Percentiles rank a stretch among this genome's conserved stretches.
Conservation (phyloP, 2,113 vertebrate genomes). For the Podarcis muralis region DNA sequence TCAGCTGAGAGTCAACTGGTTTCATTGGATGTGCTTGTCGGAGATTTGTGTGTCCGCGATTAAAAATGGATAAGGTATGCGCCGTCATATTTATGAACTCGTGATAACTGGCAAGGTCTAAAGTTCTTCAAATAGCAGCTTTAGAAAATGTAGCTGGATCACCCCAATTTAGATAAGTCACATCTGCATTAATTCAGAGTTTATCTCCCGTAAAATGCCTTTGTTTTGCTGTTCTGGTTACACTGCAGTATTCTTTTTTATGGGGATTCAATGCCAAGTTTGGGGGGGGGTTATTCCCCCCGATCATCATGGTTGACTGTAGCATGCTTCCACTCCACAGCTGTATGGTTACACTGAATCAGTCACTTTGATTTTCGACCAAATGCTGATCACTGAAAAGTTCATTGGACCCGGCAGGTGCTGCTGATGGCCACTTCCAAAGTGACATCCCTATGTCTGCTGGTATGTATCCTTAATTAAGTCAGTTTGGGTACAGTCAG, state of each 20-base stretch:
- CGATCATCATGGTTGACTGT: neutral
- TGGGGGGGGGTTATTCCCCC: neutral
- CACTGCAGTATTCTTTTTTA: neutral
- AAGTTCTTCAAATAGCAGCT: conserved; percentile 25
- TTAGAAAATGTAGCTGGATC: conserved; percentile 4
- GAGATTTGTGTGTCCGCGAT: conserved; percentile 43
- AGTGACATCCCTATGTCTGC: neutral
- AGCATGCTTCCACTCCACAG: neutral
- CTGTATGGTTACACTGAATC: neutral
- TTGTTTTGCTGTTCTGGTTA: neutral
- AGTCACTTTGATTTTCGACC: conserved; percentile 12
- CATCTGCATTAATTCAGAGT: neutral
- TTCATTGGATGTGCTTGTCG: conserved; percentile 14
- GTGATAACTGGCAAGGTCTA: conserved; percentile 18
- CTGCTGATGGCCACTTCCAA: neutral
- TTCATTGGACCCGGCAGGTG: conserved; percentile 6
- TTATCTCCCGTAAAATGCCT: neutral
- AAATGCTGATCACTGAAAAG: neutral
- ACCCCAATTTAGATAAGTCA: neutral
- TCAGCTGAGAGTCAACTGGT: conserved; percentile 49
- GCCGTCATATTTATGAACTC: conserved; percentile 21
- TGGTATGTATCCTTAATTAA: neutral
- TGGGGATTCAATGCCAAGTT: conserved; percentile 1
- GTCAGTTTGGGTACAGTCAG: neutral
- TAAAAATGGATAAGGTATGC: conserved; percentile 58